Evolutionary conservation across 2,113 vertebrate genomes (phyloP).

Genomic region (Todiramphus saurophagus): DNA sequence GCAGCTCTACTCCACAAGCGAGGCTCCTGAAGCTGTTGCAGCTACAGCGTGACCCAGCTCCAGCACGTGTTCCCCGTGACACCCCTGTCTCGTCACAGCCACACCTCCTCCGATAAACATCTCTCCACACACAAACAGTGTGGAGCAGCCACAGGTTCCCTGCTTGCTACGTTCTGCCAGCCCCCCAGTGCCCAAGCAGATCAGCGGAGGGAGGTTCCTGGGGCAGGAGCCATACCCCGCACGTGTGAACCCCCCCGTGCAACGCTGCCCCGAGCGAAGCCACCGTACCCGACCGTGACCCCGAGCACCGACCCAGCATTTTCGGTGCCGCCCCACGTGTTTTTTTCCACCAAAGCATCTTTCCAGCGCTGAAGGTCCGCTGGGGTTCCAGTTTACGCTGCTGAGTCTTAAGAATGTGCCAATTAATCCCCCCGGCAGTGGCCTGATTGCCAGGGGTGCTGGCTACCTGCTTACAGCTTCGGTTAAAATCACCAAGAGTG

Average conservation of each 20-base stretch:
- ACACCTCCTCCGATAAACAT: neutral
- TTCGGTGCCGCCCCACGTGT: neutral
- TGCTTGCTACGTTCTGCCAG: neutral
- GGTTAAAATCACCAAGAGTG: neutral
- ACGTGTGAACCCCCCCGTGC: fast-evolving
- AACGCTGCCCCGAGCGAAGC: neutral
- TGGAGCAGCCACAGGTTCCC: neutral
- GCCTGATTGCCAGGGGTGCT: neutral
- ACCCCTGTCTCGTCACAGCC: fast-evolving
- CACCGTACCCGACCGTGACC: neutral
- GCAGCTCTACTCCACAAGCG: fast-evolving
- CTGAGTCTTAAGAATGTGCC: neutral
- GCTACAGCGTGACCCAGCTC: neutral
- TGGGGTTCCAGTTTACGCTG: neutral
- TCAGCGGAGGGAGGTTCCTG: neutral
- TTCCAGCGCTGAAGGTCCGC: neutral
- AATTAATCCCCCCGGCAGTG: neutral
- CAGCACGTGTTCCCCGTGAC: fast-evolving
- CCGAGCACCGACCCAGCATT: fast-evolving
- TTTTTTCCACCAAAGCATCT: neutral
- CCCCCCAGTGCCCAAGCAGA: fast-evolving
- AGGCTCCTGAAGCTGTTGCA: neutral
- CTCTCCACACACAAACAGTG: fast-evolving
- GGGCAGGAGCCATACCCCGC: neutral
- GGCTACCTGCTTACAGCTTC: neutral